A percentile compares a stretch with the other conserved stretches of the same genome.
Conservation (phyloP, 2,797 vertebrate species). For the Meriones psammophilus region DNA sequence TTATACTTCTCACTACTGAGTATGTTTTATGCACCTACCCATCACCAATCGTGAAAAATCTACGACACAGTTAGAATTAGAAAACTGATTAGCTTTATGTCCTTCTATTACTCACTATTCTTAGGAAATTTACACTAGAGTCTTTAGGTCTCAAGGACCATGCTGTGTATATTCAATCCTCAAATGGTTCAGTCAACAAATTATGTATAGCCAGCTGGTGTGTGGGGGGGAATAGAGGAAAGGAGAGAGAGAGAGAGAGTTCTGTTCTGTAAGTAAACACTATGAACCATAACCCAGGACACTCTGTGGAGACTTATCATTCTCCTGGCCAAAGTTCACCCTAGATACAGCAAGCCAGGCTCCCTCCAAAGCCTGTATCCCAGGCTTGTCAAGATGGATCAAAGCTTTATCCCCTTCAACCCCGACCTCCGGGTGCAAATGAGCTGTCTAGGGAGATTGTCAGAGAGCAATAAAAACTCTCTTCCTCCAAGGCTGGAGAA, state of each 20-base stretch:
- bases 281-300: slow-evolving; percentile 45
- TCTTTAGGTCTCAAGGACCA: background rate
- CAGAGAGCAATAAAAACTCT: slow-evolving; percentile 8
- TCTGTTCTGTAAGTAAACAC: background rate
- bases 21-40: background rate
- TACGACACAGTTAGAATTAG: background rate
- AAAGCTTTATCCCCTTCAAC: background rate
- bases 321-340: slow-evolving; percentile 17
- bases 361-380: background rate
- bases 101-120: background rate
- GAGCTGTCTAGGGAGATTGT: slow-evolving; percentile 43
- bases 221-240: background rate
- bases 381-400: slow-evolving; percentile 31
- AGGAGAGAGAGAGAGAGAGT: no score
- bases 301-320: background rate
- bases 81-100: background rate
- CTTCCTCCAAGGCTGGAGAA: slow-evolving; percentile 18
- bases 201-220: background rate
- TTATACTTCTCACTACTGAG: background rate
- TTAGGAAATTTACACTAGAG: background rate
- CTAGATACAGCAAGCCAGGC: background rate
- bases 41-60: background rate
- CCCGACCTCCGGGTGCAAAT: slow-evolving; percentile 53
- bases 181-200: background rate
- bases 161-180: background rate